These are phyloP conservation scores for Hepsetus odoe DNA, from an alignment of 2,113 vertebrate genomes.

Conservation along the genomic window DNA sequence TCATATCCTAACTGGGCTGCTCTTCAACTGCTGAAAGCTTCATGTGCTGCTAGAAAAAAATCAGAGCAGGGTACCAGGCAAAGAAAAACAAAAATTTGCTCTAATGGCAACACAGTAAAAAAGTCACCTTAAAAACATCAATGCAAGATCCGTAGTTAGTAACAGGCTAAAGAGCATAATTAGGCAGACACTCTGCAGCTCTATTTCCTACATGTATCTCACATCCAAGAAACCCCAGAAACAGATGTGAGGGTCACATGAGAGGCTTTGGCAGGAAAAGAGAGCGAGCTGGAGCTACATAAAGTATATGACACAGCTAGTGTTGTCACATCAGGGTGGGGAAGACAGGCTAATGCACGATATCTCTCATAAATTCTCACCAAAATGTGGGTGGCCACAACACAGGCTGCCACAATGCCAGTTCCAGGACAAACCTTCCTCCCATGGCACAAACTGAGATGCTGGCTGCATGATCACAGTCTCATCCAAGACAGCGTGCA, in stretches of 20 bases:
- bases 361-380: conserved; percentile 9
- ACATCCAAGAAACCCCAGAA: conserved; percentile 22
- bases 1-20: neutral
- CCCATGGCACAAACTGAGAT: conserved; percentile 52
- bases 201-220: conserved; percentile 17
- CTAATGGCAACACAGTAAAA: conserved; percentile 1
- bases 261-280: conserved; percentile 20
- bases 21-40: neutral
- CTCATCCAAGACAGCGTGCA: conserved; percentile 70
- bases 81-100: neutral
- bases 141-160: neutral
- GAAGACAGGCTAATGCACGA: conserved; percentile 22
- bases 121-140: neutral
- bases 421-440: conserved; percentile 62
- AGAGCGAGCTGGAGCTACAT: conserved; percentile 12
- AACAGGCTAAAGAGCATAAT: conserved; percentile 22
- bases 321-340: conserved; percentile 27
- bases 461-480: conserved; percentile 60
- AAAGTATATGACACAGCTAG: conserved; percentile 30
- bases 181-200: conserved; percentile 9
- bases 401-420: conserved; percentile 42
- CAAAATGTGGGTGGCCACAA: neutral
- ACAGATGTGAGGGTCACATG: conserved; percentile 40
- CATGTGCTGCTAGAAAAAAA: neutral
- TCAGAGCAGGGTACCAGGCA: neutral